Evolutionary conservation across 2,113 vertebrate genomes (phyloP).

Genomic region (Phylloscopus trochiloides): DNA sequence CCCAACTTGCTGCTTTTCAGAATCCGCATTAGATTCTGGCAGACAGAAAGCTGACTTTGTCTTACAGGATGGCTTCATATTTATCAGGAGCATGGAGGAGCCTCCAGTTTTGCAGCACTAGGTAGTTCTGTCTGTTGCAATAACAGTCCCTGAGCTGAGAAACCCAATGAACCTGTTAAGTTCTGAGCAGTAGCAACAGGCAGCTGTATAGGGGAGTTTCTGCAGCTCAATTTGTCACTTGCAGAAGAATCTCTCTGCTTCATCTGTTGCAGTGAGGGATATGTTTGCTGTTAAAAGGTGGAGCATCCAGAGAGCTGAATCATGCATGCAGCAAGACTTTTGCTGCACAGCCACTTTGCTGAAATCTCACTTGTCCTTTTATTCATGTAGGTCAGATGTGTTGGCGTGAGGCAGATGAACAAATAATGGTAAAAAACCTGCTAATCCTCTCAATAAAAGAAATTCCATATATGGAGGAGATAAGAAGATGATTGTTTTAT

Average conservation of each 20-base stretch:
- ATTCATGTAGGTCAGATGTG: not conserved
- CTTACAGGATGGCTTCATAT: not conserved
- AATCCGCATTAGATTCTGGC: not conserved
- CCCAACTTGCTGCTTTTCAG: not conserved
- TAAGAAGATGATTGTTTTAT: not conserved
- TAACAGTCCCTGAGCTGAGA: not conserved
- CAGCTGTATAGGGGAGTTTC: not conserved
- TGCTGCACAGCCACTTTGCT: not conserved
- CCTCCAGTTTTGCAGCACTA: not conserved
- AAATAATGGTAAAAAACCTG: not conserved
- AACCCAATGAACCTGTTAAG: not conserved
- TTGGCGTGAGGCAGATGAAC: not conserved
- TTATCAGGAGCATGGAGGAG: not conserved
- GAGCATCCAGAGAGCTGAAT: not conserved
- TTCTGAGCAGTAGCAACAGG: not conserved
- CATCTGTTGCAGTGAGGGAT: not conserved
- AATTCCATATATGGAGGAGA: not conserved
- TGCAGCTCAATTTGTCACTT: not conserved
- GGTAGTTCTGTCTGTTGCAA: not conserved
- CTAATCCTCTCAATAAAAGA: not conserved
- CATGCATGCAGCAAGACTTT: not conserved
- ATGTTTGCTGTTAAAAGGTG: not conserved
- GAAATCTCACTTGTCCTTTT: not conserved
- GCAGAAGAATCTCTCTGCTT: not conserved
- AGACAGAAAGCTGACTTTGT: not conserved